Base-by-base conservation (phyloP, 2,797 vertebrate species). In the Coreius guichenoti region DNA sequence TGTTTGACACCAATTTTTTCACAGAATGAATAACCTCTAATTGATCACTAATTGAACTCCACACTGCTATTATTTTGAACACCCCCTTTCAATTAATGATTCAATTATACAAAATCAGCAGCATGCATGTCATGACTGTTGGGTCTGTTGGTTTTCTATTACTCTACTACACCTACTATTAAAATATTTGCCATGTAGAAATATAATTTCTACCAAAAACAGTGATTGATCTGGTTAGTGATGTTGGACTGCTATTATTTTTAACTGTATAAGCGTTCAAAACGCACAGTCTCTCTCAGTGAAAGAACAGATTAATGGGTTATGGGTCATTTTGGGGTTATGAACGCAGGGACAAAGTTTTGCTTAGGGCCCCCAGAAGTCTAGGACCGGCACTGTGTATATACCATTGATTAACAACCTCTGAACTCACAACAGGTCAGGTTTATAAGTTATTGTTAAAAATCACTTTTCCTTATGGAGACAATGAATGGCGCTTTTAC, bases 31-130 rank as follows among this genome's bases (percentile, higher is more conserved):
- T 76, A n/a, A 65, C 16, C 21, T 72, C n/a, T n/a, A n/a, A n/a
- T n/a, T n/a, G n/a, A n/a, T n/a, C n/a, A n/a, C 29, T 39, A 47
- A 63, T 58, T 33, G 33, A 33, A 79, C 31, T 88, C 36, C n/a
- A 74, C 36, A 77, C 47, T 80, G 65, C 80, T 80, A 79, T 61
- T 70, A 56, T 86, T 86, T 88, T 88, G 36, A 86, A 61, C 81
- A 86, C 0, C 26, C 49, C 74, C 54, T 43, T 69, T n/a, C n/a
- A n/a, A n/a, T n/a, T n/a, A n/a, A n/a, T n/a, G n/a, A n/a, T 83
- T 87, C 74, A 86, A 49, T 85, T 72, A 74, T 49, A 33, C 67
- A 83, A n/a, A 80, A 56, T 80, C 21, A 67, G 65, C 13, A 54
- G 82, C 54, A 36, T 87, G 82, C 58, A 84, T 75, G 39, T 81